These are phyloP conservation scores for Smutsia temminckii DNA, from an alignment of 2,797 vertebrate genomes.

Conservation along the genomic window DNA sequence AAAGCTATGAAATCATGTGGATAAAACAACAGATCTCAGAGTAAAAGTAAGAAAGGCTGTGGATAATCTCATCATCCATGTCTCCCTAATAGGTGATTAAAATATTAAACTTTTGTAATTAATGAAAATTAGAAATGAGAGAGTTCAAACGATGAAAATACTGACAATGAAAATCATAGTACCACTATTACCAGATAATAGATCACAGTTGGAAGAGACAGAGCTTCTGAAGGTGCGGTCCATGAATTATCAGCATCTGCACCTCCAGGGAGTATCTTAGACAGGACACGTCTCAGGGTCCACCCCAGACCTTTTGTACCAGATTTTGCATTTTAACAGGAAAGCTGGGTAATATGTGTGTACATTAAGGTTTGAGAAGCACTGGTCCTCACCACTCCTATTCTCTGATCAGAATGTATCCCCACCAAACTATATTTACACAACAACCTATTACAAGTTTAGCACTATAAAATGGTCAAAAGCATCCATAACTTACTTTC, in stretches of 20 bases:
- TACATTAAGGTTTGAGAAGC: background rate
- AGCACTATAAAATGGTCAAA: background rate
- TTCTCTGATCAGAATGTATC: background rate
- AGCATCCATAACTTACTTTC: background rate
- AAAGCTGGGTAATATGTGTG: background rate
- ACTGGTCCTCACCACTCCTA: accelerated
- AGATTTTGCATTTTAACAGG: background rate
- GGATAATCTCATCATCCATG: background rate
- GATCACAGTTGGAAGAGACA: background rate
- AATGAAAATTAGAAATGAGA: background rate
- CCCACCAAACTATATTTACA: background rate
- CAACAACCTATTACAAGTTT: background rate
- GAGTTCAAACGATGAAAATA: background rate
- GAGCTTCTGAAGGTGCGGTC: background rate
- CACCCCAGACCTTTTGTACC: background rate
- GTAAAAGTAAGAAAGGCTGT: background rate
- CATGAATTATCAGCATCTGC: accelerated
- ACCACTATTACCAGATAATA: background rate
- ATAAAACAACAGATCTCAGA: background rate
- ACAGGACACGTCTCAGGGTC: background rate
- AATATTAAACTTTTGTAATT: background rate
- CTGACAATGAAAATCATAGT: background rate
- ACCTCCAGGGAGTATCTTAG: background rate
- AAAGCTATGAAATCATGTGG: background rate
- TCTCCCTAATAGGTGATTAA: background rate